Conservation (phyloP, 2,797 vertebrate genomes). For the Acanthornis magna region DNA sequence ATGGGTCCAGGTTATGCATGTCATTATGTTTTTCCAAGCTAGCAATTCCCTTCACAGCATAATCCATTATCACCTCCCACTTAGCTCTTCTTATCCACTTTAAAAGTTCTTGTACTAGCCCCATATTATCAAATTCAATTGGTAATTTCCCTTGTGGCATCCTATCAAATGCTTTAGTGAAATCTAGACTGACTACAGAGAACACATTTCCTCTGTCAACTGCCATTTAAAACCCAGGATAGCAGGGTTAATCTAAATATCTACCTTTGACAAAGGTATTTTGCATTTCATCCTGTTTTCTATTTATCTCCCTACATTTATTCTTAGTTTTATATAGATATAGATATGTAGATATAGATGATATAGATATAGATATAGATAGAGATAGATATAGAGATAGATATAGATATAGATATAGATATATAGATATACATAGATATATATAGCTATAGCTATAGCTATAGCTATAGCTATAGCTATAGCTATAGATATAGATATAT, state of each 20-base stretch:
- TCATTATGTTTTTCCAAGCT: neutral
- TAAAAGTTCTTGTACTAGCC: conserved; percentile 46
- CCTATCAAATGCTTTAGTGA: conserved; percentile 35
- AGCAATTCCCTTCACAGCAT: conserved; percentile 6
- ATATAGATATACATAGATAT: too few relatives aligned
- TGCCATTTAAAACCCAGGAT: conserved; percentile 4
- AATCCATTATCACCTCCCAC: conserved; percentile 51
- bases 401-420: too few relatives aligned
- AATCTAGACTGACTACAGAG: conserved; percentile 42
- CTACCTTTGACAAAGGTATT: conserved; percentile 12
- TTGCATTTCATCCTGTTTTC: neutral
- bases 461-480: too few relatives aligned
- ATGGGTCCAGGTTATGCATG: neutral
- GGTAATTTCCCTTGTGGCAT: conserved; percentile 47
- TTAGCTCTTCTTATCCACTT: conserved; percentile 42
- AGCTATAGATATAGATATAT: too few relatives aligned
- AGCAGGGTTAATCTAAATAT: neutral
- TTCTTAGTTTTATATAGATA: neutral
- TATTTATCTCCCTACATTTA: neutral
- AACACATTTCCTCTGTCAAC: conserved; percentile 47
- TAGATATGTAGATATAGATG: too few relatives aligned
- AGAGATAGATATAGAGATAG: too few relatives aligned
- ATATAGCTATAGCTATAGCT: too few relatives aligned
- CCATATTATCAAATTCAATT: conserved; percentile 39
- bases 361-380: too few relatives aligned